Conservation (phyloP, 2,888 invertebrate species). For the Drosophila limbata region DNA sequence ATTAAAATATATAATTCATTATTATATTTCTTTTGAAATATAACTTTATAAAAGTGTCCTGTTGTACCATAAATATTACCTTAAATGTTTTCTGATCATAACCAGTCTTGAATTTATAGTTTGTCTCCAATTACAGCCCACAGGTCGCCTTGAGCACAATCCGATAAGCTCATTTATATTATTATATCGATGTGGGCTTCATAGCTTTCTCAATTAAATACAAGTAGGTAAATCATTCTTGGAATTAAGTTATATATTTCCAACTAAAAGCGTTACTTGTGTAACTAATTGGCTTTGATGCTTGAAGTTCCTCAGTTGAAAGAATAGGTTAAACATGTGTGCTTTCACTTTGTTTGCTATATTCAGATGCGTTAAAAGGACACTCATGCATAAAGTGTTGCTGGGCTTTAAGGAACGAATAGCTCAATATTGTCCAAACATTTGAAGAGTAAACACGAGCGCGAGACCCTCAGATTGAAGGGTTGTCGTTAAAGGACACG, state of each 20-base stretch:
- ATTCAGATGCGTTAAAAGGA: conserved; percentile 14
- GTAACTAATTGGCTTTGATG: conserved; percentile 17
- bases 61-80: no score
- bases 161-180: not conserved
- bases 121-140: not conserved
- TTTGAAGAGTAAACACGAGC: conserved; percentile 19
- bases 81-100: not conserved
- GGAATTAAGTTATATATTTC: not conserved
- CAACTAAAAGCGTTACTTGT: not conserved
- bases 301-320: not conserved
- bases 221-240: not conserved
- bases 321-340: not conserved
- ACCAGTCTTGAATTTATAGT: not conserved
- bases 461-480: not conserved
- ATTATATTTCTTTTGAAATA: no score
- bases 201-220: not conserved
- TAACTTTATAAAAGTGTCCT: no score
- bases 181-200: not conserved
- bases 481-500: conserved; percentile 23
- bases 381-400: conserved; percentile 1
- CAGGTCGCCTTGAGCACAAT: not conserved
- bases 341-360: not conserved
- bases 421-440: conserved; percentile 16
- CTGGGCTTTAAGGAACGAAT: conserved; percentile 5
- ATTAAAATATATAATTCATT: no score